These are phyloP conservation scores for Progne subis DNA, from an alignment of 2,113 vertebrate species.

Conservation along the genomic window DNA sequence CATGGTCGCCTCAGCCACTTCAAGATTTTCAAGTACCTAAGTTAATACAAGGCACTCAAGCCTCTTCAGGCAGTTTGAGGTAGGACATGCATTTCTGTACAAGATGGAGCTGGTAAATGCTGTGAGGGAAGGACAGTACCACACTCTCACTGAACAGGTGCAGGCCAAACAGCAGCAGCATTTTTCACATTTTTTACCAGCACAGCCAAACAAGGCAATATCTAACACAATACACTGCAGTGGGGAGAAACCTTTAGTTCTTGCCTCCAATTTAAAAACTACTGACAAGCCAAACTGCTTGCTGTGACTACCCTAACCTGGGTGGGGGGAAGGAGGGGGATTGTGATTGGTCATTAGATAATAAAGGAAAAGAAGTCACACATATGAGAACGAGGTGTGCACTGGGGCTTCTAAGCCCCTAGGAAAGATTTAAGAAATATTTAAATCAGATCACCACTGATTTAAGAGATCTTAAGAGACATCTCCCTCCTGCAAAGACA, in stretches of 20 bases:
- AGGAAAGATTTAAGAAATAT: background rate
- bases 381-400: background rate
- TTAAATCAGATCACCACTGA: background rate
- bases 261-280: background rate
- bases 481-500: background rate
- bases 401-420: background rate
- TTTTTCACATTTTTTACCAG: background rate
- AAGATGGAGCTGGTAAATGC: background rate
- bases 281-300: background rate
- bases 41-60: background rate
- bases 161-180: background rate
- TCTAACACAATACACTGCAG: background rate
- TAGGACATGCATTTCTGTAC: background rate
- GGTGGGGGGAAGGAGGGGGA: no score
- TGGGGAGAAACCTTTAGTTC: background rate
- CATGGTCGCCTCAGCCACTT: background rate
- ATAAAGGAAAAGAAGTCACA: background rate
- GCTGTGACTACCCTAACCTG: background rate
- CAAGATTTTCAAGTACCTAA: background rate
- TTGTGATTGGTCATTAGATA: background rate
- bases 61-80: background rate
- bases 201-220: background rate
- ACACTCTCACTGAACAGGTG: background rate
- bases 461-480: background rate
- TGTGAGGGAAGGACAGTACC: background rate